Evolutionary conservation across 2,888 invertebrate genomes (phyloP), one percentile per base, ranked within the genome.

Genomic region (Smittia aterrima): DNA sequence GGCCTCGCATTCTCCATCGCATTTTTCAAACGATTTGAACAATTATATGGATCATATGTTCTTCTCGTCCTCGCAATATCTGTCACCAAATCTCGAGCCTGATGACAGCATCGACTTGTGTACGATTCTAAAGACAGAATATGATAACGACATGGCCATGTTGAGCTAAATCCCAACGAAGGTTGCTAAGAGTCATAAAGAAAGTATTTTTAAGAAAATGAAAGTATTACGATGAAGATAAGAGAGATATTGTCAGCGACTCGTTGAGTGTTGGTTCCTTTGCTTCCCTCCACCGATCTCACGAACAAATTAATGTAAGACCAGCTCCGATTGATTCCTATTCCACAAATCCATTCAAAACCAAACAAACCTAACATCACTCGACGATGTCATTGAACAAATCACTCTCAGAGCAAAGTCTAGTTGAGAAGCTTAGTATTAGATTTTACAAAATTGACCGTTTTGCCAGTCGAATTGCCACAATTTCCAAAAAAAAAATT

Each of bases 31-130:
- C 24, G 74, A 74, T 25, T 66, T 74, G 27, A 47, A 38, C n/a
- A 72, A 32, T n/a, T 74, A 74, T 47, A 53, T 74, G 66, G 74
- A 74, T 74, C 74, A 74, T 22, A 74, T 74, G 74, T 74, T 74
- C 16, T 74, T 41, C 47, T 74, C 74, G 16, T 62, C 72, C n/a
- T 74, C 74, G 7, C 74, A 74, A 25, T 74, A 66, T 53, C 53
- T 74, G 1, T 40, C 73, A 20, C 66, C 74, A 9, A 27, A 41
- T 27, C 38, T 74, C 11, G 25, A 32, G 16, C n/a, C 64, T n/a
- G 66, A 66, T 27, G 74, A 72, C 22, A 72, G 41, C 18, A 66
- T 74, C 25, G 74, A 74, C 20, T n/a, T 74, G 41, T 66, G 74
- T 24, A 47, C 66, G 3, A 74, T 74, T 16, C 62, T 74, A 18